phyloP scores from a whole-genome alignment of 2,888 invertebrate species.

The Athrips mouffetella region DNA sequence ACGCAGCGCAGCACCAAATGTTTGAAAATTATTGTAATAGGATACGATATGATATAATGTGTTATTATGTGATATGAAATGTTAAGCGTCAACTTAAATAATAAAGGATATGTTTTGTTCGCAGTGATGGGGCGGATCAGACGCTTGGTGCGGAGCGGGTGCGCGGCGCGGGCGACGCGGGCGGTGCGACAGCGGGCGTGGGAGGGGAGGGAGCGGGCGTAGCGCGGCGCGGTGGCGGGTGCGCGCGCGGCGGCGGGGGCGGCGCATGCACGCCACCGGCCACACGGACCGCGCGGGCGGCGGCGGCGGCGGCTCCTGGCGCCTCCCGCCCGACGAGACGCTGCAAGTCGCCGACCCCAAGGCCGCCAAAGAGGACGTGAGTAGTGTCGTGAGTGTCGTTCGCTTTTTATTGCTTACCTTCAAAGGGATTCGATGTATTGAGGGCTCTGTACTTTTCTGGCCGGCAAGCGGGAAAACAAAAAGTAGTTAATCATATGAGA shows the following conservation, averaged over 20 bases:
- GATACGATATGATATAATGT: too few species aligned
- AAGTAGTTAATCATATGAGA: too few species aligned
- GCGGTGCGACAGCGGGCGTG: too few species aligned
- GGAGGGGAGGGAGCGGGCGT: conserved; percentile 43
- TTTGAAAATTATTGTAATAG: too few species aligned
- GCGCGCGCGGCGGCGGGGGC: conserved; percentile 77
- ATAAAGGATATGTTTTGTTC: conserved; percentile 13
- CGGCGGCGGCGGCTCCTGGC: conserved; percentile 86
- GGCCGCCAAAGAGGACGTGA: conserved; percentile 84
- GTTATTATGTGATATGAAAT: too few species aligned
- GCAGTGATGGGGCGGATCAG: conserved; percentile 53
- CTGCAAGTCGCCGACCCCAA: conserved; percentile 93
- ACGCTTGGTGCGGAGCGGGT: conserved; percentile 37
- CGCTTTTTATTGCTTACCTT: conserved; percentile 1
- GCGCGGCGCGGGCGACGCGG: conserved; percentile 21
- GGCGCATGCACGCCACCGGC: conserved; percentile 94
- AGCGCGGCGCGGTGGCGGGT: conserved; percentile 79
- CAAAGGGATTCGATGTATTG: too few species aligned
- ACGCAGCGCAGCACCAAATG: too few species aligned
- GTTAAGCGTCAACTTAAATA: background rate
- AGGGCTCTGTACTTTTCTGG: too few species aligned
- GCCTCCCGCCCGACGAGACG: conserved; percentile 94
- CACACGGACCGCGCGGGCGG: conserved; percentile 89
- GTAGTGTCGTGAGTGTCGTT: conserved; percentile 13
- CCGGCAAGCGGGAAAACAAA: too few species aligned